Conservation (phyloP, 92 coral and sea anemone species). For the Pocillopora grandis region DNA sequence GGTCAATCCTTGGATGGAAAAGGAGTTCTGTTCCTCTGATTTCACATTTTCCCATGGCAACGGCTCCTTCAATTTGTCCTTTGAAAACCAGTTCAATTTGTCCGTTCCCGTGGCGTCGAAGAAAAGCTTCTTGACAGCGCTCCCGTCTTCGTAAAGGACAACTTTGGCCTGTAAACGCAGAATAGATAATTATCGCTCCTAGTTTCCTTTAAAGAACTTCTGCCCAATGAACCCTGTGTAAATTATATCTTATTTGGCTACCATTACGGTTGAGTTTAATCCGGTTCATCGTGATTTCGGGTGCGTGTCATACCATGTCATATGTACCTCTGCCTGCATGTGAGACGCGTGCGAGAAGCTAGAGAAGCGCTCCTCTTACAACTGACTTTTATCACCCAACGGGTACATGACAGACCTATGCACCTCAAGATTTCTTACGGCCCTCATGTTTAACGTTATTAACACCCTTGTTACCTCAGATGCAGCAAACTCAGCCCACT, state of each 20-base stretch:
- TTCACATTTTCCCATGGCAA: slow-evolving; percentile 55
- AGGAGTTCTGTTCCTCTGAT: slow-evolving; percentile 42
- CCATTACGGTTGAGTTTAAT: background rate
- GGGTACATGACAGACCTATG: too few relatives aligned
- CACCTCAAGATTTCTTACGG: too few relatives aligned
- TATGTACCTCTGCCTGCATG: too few relatives aligned
- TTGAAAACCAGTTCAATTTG: slow-evolving; percentile 54
- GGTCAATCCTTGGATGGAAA: background rate
- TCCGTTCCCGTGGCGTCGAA: slow-evolving; percentile 48
- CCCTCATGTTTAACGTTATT: too few relatives aligned
- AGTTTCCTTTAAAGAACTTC: background rate
- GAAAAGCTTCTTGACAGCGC: slow-evolving; percentile 25
- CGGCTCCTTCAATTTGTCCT: slow-evolving; percentile 11
- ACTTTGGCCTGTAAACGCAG: slow-evolving; percentile 30
- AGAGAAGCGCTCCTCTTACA: too few relatives aligned
- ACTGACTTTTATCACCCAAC: too few relatives aligned
- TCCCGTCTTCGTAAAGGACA: slow-evolving; percentile 35
- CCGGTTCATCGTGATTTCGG: background rate
- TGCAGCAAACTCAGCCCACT: slow-evolving; percentile 21
- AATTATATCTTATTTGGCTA: background rate
- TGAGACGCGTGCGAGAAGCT: too few relatives aligned
- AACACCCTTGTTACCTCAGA: slow-evolving; percentile 11
- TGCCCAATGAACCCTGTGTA: background rate
- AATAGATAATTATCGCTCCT: background rate
- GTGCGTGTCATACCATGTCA: too few relatives aligned